phyloP scores from a whole-genome alignment of 1,140 invertebrate species.

The Papilio polyxenes region DNA sequence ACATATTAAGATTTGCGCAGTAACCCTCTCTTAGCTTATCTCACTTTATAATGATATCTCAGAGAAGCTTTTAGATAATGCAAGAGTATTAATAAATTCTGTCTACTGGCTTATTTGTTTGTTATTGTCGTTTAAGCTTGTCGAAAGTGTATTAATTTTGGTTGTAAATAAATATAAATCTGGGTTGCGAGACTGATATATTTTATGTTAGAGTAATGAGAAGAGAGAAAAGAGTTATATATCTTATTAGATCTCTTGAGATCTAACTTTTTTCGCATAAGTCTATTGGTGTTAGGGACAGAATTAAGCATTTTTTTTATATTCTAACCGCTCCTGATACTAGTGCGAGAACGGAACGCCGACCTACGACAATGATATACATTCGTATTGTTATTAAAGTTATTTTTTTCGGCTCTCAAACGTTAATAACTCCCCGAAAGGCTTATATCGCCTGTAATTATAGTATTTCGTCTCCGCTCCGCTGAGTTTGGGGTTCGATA shows the following conservation, averaged over 20 bases:
- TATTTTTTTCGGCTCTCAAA: constrained; percentile 58
- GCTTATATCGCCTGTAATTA: constrained; percentile 63
- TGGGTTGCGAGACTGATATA: neutral
- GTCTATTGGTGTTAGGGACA: neutral
- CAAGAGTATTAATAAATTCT: neutral
- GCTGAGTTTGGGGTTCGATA: constrained; percentile 56
- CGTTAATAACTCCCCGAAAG: constrained; percentile 61
- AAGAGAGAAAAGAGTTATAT: too few relatives aligned
- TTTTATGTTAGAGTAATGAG: too few relatives aligned
- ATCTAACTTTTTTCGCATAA: neutral
- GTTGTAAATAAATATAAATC: neutral
- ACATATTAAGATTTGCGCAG: neutral
- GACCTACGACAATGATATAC: constrained; percentile 49
- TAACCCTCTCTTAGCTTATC: neutral
- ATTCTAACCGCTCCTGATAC: constrained; percentile 45
- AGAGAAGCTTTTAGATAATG: neutral
- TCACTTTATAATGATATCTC: neutral
- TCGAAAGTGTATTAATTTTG: too few relatives aligned
- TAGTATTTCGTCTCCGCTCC: constrained; percentile 58
- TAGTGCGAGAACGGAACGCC: neutral
- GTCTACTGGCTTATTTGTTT: neutral
- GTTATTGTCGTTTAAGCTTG: too few relatives aligned
- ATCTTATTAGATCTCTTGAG: too few relatives aligned
- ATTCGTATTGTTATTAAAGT: constrained; percentile 60
- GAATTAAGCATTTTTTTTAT: neutral